Base-by-base conservation (phyloP, 2,113 vertebrate species). In the Istiophorus platypterus region DNA sequence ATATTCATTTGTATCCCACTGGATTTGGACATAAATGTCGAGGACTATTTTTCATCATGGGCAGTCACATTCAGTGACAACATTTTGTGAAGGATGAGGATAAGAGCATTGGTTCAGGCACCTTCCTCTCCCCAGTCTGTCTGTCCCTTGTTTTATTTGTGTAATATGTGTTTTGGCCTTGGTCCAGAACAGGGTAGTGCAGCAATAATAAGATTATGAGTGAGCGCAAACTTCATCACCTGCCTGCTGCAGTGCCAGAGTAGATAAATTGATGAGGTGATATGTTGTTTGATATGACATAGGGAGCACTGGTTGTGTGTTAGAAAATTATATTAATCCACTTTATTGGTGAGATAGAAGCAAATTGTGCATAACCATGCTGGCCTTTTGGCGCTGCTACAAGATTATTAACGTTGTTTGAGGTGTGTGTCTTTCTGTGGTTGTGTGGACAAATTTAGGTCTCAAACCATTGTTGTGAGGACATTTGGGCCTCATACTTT, bases 161-260 rank as follows among this genome's bases (percentile, higher is more conserved):
- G 87, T 90, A 93, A 94, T 92, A 91, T 86, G 73, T 88, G 90
- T 93, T 82, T 90, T 93, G 93, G 93, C 92, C 87, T 92, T 87
- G 92, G 78, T 94, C 93, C 94, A 93, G 81, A 72, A 70, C 71
- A 81, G 78, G 34, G 65, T 76, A 75, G 89, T 82, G 76, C 80
- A 83, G 89, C 84, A 79, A 85, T 90, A 93, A 91, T 89, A 84
- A 59, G 86, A 93, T 93, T 93, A 94, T 85, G 87, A 93, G 91
- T 80, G 76, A 88, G 80, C 58, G 82, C 76, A 85, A 86, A 93
- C 90, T 90, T 92, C 89, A 92, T 93, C 91, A 90, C 85, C 82
- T 89, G 81, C 84, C 80, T 56, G 78, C 80, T 72, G 82, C 85
- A 49, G 76, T 72, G 82, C 81, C 87, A 68, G 39, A 79, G 71